Conservation (phyloP, 2,113 vertebrate species). For the Colossoma macropomum region DNA sequence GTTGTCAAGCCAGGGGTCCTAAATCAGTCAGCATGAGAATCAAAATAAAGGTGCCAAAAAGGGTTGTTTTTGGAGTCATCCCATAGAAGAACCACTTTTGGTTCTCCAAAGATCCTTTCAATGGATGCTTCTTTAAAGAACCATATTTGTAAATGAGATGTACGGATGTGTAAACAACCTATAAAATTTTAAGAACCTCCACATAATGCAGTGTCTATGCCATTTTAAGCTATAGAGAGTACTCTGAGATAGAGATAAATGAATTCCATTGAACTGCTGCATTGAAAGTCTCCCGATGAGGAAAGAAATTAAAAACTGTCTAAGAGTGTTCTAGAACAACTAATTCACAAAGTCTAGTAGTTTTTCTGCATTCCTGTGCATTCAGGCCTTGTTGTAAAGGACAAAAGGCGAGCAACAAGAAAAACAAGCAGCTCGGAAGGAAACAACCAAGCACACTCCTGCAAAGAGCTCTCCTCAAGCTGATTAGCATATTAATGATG, state of each 20-base stretch:
- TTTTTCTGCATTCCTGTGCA: slow-evolving; percentile 1
- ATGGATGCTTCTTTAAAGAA: neutral
- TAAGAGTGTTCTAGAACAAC: neutral
- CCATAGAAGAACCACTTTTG: too few relatives aligned
- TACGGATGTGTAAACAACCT: too few relatives aligned
- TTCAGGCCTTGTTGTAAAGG: slow-evolving; percentile 18
- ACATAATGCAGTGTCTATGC: too few relatives aligned
- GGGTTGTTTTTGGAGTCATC: too few relatives aligned
- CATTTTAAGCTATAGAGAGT: neutral
- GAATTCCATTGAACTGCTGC: neutral
- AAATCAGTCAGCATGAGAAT: neutral
- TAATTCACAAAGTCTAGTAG: neutral
- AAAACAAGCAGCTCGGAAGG: slow-evolving; percentile 16
- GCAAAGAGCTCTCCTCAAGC: slow-evolving; percentile 40
- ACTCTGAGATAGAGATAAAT: neutral
- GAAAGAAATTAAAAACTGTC: neutral
- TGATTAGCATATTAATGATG: slow-evolving; percentile 54
- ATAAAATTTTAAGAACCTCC: too few relatives aligned
- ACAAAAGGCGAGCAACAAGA: slow-evolving; percentile 26
- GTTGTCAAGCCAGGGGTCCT: slow-evolving; percentile 16
- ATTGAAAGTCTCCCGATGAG: neutral
- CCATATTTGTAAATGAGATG: neutral
- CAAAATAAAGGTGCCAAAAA: neutral
- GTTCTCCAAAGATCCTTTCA: too few relatives aligned
- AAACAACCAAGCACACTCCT: slow-evolving; percentile 41